Conservation (phyloP, 2,113 vertebrate genomes). For the Hyperopisus bebe region DNA sequence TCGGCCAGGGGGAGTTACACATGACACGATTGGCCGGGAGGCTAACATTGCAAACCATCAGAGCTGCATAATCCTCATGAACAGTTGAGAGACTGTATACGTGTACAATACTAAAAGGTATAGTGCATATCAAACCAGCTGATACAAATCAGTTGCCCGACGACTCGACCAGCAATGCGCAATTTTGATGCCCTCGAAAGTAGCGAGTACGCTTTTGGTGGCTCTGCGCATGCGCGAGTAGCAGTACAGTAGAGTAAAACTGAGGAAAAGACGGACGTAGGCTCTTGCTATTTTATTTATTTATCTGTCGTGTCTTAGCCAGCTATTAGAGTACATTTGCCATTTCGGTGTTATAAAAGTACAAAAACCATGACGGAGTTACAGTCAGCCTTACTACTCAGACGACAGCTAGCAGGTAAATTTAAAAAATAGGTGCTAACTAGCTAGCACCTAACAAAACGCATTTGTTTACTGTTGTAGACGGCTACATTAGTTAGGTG, state of each 20-base stretch:
- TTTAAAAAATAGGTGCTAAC: slow-evolving; percentile 16
- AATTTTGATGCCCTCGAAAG: not conserved
- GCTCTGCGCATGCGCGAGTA: slow-evolving; percentile 12
- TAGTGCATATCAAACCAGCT: not conserved
- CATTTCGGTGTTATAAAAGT: slow-evolving; percentile 21
- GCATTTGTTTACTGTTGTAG: slow-evolving; percentile 6
- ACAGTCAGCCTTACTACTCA: slow-evolving; percentile 89
- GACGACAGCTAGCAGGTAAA: slow-evolving; percentile 95
- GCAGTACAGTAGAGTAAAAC: slow-evolving; percentile 1
- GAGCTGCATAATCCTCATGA: not conserved
- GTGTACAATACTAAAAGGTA: not conserved
- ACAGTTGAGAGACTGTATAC: not conserved
- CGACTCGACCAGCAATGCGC: not conserved
- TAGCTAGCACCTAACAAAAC: not conserved
- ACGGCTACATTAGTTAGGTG: not conserved
- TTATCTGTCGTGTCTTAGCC: slow-evolving; percentile 8
- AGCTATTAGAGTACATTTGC: not conserved
- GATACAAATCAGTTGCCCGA: not conserved
- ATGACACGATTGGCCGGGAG: not conserved
- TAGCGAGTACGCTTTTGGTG: not conserved
- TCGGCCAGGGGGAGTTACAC: not conserved
- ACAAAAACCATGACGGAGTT: slow-evolving; percentile 80
- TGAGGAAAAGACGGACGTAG: slow-evolving; percentile 11
- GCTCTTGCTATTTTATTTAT: slow-evolving; percentile 13
- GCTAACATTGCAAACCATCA: not conserved